These are phyloP conservation scores for Pissodes strobi DNA, from an alignment of 1,140 invertebrate species.

Conservation along the genomic window DNA sequence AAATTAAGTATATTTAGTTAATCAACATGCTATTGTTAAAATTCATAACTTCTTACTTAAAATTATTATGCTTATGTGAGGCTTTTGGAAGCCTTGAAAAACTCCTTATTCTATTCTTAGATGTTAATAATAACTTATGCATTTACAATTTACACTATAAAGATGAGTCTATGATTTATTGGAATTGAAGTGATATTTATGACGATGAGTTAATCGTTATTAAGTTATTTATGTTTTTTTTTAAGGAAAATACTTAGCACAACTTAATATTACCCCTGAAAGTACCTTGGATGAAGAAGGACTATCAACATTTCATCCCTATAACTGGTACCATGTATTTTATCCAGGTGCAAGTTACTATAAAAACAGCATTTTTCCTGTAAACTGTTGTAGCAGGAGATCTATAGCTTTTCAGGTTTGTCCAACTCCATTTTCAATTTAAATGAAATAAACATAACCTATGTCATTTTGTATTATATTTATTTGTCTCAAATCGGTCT, in stretches of 20 bases:
- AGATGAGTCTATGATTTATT: neutral
- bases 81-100: too few species aligned
- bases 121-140: too few species aligned
- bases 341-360: slow-evolving; percentile 43
- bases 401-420: slow-evolving; percentile 50
- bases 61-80: too few species aligned
- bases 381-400: slow-evolving; percentile 48
- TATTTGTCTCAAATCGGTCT: too few species aligned
- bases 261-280: slow-evolving; percentile 43
- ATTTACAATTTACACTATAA: too few species aligned
- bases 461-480: too few species aligned
- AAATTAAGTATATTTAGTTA: too few species aligned
- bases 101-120: too few species aligned
- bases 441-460: too few species aligned
- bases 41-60: too few species aligned
- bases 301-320: slow-evolving; percentile 46
- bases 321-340: slow-evolving; percentile 46
- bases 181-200: neutral
- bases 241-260: slow-evolving; percentile 43
- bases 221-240: neutral
- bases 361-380: slow-evolving; percentile 42
- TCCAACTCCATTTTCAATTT: too few species aligned
- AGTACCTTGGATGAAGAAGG: slow-evolving; percentile 44
- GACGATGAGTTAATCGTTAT: neutral
- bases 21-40: too few species aligned